A percentile compares a stretch with the other conserved stretches of the same genome.
phyloP scores from a whole-genome alignment of 2,113 vertebrate genomes.

The Tychaedon coryphoeus region DNA sequence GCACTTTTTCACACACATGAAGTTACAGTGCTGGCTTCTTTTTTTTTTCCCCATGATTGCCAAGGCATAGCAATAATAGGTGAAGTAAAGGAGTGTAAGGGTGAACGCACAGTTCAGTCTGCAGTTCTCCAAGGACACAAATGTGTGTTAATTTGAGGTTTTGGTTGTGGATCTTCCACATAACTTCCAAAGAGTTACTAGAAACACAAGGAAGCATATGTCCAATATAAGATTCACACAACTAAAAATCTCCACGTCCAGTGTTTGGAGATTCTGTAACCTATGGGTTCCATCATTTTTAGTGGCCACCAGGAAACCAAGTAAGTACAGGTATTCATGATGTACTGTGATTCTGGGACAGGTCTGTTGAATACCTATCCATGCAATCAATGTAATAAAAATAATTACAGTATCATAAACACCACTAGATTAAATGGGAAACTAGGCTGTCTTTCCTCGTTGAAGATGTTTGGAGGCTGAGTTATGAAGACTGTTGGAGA shows the following conservation, averaged over 20 bases:
- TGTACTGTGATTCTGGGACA: neutral
- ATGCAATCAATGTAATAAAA: neutral
- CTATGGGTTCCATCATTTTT: neutral
- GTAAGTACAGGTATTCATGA: neutral
- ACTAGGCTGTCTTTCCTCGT: neutral
- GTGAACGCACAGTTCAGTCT: neutral
- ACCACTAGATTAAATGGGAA: neutral
- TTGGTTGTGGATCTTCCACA: neutral
- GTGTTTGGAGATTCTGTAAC: neutral
- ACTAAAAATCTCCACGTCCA: neutral
- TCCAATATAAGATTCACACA: neutral
- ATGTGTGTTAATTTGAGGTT: neutral
- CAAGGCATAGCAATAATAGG: neutral
- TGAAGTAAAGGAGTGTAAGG: neutral
- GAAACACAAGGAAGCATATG: neutral
- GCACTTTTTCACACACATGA: neutral
- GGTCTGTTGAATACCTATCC: neutral
- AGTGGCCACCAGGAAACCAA: neutral
- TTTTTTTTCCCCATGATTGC: neutral
- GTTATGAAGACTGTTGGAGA: neutral
- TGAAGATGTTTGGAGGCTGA: neutral
- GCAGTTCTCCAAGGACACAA: neutral
- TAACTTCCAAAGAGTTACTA: neutral
- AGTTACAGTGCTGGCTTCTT: neutral
- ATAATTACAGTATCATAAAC: neutral